Evolutionary conservation across 2,113 vertebrate species (phyloP), one percentile per base, ranked within the genome.

Genomic region (Hypocryptadius cinnamomeus): DNA sequence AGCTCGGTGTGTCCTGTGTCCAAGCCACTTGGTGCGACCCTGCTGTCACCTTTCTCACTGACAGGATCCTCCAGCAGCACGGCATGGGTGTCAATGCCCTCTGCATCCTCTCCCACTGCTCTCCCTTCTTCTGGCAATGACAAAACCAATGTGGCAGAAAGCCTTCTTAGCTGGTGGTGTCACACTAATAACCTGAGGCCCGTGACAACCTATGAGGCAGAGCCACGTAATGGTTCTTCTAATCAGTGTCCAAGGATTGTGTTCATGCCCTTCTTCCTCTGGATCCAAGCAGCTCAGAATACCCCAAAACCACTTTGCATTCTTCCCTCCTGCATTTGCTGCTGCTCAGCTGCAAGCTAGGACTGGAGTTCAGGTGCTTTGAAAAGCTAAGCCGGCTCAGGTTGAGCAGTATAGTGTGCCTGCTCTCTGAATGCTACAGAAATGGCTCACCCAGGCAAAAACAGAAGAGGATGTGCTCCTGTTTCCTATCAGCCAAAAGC

Each of bases 391-490:
- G 37, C 16, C 45, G 73, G 71, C 50, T 57, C 80, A 79, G 66
- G 63, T 81, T 89, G 78, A 76, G 37, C 18, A 2, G 61, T 45
- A 17, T 22, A 53, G 5, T 60, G 48, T 53, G 61, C 57, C 48
- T 84, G 30, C 65, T 92, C 73, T 87, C 30, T 88, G 89, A 87
- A 39, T 30, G 72, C 72, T 54, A 30, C 31, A 91, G 73, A 23
- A 90, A 70, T 54, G 73, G 61, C 50, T 94, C 61, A n/a, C 56
- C 68, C 79, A n/a, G 79, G 81, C 57, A 44, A 53, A 71, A 81
- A 77, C 78, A 90, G 83, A 94, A 94, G 68, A 70, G 40, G 94
- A 73, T 83, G 53, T 57, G 81, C 78, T 92, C 89, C 91, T 94
- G 66, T 72, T 81, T 81, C 71, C 31, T 24, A 54, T 92, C 87